Base-by-base conservation (phyloP, 2,113 vertebrate genomes). In the Egretta garzetta region DNA sequence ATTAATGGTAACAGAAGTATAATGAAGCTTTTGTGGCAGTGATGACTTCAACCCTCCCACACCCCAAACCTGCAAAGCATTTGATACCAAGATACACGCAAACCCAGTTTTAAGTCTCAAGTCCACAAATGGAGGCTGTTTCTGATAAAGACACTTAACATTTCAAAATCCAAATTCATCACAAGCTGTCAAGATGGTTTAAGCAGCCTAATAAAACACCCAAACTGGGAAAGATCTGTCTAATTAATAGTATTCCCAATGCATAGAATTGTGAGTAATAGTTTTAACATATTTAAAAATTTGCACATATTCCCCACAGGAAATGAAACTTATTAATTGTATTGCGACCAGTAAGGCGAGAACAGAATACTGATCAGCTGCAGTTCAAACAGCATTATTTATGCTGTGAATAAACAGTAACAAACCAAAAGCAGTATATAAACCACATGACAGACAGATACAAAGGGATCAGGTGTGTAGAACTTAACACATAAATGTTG, bases 1-100 rank as follows among this genome's bases (percentile, higher is more conserved):
- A 13, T 41, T 80, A 55, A 15, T 50, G 28, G 32, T 56, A 93
- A 86, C 41, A 43, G 7, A 74, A 91, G 58, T 24, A 67, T 26
- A 70, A 88, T 45, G 52, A 56, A 81, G 43, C 19, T 92, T 94
- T 88, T 91, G 43, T 79, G 71, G 64, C 73, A 79, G 33, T 17
- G 4, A 56, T 79, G 63, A 88, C 43, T 91, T 62, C 49, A 90
- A 33, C 35, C n/a, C 60, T 96, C 80, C 81, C 35, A 92, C 62
- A 66, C 8, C 39, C 21, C 56, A 79, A 84, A 71, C 32, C 70
- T 55, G 35, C n/a, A 81, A 59, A 91, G 74, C 17, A 49, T 59
- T 87, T 56, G 35, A 64, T 84, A 68, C 6, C 33, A 72, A 71
- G 37, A 72, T 35, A 72, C 15, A 59, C 3, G 22, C 13, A 53